These are phyloP conservation scores for Grammomys dolichurus DNA, from an alignment of 2,113 vertebrate genomes.

Conservation along the genomic window DNA sequence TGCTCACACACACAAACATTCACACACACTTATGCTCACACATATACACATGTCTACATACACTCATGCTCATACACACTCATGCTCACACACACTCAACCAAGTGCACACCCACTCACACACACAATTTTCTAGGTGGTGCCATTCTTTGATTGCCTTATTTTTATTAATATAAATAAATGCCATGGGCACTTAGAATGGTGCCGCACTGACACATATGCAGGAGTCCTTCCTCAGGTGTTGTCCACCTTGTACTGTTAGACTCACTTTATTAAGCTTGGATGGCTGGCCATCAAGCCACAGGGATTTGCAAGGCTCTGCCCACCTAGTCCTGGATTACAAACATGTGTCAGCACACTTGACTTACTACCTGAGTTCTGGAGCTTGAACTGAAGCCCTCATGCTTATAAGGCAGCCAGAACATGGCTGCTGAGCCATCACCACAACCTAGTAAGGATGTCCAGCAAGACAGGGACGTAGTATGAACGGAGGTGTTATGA, in stretches of 20 bases:
- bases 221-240: not conserved
- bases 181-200: fast-evolving
- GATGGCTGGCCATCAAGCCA: not conserved
- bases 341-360: not conserved
- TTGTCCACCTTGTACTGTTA: not conserved
- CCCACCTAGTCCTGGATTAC: not conserved
- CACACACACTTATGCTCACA: too few species aligned
- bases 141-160: not conserved
- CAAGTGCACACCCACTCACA: not conserved
- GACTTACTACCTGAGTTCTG: not conserved
- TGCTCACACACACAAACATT: too few species aligned
- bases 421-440: not conserved
- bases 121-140: not conserved
- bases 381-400: not conserved
- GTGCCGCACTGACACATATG: not conserved
- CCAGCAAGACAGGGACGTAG: not conserved
- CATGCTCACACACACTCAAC: not conserved
- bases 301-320: not conserved
- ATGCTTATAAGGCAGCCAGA: fast-evolving
- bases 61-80: too few species aligned
- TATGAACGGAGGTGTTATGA: not conserved
- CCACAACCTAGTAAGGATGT: not conserved
- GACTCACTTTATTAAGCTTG: not conserved
- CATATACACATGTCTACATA: not conserved
- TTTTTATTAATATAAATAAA: not conserved